Evolutionary conservation across 2,797 vertebrate species (phyloP).

Genomic region (Prunella strophiata): DNA sequence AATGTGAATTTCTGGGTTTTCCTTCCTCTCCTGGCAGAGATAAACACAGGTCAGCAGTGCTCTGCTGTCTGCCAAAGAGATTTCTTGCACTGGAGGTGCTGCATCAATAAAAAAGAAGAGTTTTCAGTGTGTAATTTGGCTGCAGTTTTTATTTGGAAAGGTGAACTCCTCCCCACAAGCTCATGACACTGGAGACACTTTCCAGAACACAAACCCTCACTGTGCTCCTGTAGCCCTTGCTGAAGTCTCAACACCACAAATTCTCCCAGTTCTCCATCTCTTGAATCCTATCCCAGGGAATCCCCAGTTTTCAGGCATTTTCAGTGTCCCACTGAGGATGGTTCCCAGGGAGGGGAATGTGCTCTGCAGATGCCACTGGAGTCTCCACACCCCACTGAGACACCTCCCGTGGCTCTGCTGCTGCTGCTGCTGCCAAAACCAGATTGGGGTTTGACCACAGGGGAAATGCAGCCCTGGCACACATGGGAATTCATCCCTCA

Average conservation of each 20-base stretch:
- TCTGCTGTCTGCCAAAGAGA: neutral
- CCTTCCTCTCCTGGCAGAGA: neutral
- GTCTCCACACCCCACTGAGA: accelerated
- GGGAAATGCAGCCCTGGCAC: neutral
- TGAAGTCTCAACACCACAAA: neutral
- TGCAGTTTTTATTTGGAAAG: neutral
- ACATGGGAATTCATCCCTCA: accelerated
- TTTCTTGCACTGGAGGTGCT: neutral
- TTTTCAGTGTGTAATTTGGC: neutral
- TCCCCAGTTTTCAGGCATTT: neutral
- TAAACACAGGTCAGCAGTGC: neutral
- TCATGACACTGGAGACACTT: neutral
- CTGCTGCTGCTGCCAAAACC: neutral
- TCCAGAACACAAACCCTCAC: neutral
- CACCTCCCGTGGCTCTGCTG: accelerated
- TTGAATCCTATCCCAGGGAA: neutral
- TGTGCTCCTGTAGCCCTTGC: neutral
- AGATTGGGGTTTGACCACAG: neutral
- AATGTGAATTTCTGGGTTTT: neutral
- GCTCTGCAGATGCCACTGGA: neutral
- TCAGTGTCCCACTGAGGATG: neutral
- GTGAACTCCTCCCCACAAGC: neutral
- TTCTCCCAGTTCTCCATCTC: neutral
- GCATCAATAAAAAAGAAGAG: neutral
- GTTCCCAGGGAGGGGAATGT: neutral